A percentile compares a stretch with the other conserved stretches of the same genome.
Evolutionary conservation across 1,140 invertebrate species (phyloP).

Genomic region (Gryllus bimaculatus): DNA sequence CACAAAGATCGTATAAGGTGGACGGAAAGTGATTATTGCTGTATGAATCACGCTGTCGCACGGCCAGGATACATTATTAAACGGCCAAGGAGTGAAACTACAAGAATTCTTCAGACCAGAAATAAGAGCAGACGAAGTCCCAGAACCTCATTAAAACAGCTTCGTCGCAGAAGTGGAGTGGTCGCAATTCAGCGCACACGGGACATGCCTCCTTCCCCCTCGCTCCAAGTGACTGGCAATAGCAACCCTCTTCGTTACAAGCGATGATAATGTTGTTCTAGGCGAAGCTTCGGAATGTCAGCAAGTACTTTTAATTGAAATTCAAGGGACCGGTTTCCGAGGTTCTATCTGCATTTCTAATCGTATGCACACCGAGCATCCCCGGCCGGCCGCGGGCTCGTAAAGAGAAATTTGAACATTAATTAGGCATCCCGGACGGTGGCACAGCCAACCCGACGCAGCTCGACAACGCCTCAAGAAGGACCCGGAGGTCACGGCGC

Average conservation of each 20-base stretch:
- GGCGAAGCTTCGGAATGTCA: background rate
- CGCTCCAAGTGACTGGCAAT: background rate
- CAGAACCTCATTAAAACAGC: background rate
- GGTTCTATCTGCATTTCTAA: background rate
- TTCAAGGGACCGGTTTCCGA: background rate
- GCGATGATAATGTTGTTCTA: background rate
- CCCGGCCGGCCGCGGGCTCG: background rate
- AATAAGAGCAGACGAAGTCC: background rate
- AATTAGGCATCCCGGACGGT: background rate
- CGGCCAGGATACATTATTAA: too few species aligned
- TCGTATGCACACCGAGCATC: background rate
- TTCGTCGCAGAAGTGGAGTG: background rate
- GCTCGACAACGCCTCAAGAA: background rate
- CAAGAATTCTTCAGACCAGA: background rate
- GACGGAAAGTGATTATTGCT: too few species aligned
- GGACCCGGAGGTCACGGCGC: too few species aligned
- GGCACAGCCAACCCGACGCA: background rate
- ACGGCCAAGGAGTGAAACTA: background rate
- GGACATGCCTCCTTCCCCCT: background rate
- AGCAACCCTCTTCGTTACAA: background rate
- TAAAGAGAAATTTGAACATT: background rate
- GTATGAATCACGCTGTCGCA: too few species aligned
- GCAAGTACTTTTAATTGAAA: constrained; percentile 5
- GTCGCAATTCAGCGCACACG: background rate
- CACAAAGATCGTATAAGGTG: too few species aligned